Evolutionary conservation across 2,113 vertebrate species (phyloP), one percentile per base, ranked within the genome.

Genomic region (Bathybates hornii): DNA sequence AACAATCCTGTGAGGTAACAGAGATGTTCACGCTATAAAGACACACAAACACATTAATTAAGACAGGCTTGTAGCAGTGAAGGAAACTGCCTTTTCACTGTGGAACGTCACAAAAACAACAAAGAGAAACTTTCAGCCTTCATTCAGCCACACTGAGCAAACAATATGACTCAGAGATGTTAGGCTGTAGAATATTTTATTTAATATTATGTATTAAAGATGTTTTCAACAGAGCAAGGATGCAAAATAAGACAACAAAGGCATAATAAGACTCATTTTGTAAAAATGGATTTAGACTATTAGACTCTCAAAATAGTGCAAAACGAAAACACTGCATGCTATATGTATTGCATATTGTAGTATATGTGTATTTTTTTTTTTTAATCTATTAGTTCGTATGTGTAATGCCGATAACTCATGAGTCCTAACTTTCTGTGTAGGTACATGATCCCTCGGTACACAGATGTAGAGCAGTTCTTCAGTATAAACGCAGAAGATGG

Each of bases 391-490:
- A 13, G 27, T 24, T 16, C 0, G 5, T 12, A 38, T 54, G 24
- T 73, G 10, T 52, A 19, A 80, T 16, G 45, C 1, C n/a, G 10
- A 3, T 50, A 7, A 1, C 13, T 6, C 5, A 7, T 17, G 11
- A 54, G 43, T 54, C 9, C 11, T 16, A 1, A 24, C 50, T 78
- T 17, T 66, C 48, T 12, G 3, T 29, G n/a, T 82, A 99, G 98
- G 92, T 99, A 99, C 94, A 97, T 97, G 91, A 99, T 99, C 85
- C 98, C 98, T 92, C 97, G 97, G 59, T 98, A 99, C 90, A 99
- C 98, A 36, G 97, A 99, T 91, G 96, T 99, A 19, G 98, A 99
- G 92, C 97, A 98, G 95, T 98, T 97, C 92, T 99, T 99, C 94
- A 97, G 93, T 86, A 97, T 99, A 90, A 97, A 97, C 89, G 86